phyloP scores from a whole-genome alignment of 2,113 vertebrate species.

The Ophiodon elongatus region DNA sequence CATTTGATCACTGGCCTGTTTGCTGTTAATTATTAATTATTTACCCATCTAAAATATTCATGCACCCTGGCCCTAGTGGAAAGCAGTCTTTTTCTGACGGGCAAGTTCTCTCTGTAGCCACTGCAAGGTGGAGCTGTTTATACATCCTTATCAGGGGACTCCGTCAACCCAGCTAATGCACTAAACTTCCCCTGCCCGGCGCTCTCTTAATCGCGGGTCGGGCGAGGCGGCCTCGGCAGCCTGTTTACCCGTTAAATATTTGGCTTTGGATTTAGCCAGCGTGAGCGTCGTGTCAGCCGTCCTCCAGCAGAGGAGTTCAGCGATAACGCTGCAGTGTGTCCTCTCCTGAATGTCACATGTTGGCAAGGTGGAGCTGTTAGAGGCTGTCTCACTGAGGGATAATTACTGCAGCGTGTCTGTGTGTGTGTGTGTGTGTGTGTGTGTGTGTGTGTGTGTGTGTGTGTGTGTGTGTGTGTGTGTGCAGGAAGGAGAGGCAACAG shows the following conservation, averaged over 20 bases:
- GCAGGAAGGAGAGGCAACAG: conserved; percentile 8
- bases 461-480: conserved; percentile 1
- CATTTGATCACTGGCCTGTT: conserved; percentile 85
- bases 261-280: conserved; percentile 58
- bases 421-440: conserved; percentile 18
- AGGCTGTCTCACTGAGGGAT: conserved; percentile 51
- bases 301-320: conserved; percentile 22
- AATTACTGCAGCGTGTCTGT: conserved; percentile 35
- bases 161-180: conserved; percentile 64
- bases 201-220: conserved; percentile 12
- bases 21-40: conserved; percentile 86
- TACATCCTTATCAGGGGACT: conserved; percentile 66
- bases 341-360: conserved; percentile 57
- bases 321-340: conserved; percentile 43
- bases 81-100: conserved; percentile 64
- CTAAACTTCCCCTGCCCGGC: not conserved
- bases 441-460: not conserved
- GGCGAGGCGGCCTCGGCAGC: not conserved
- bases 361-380: conserved; percentile 43
- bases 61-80: conserved; percentile 64
- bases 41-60: conserved; percentile 85
- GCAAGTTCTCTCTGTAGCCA: conserved; percentile 70
- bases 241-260: conserved; percentile 68
- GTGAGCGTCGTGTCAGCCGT: conserved; percentile 20
- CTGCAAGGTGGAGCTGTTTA: conserved; percentile 75